Evolutionary conservation across 1,140 invertebrate genomes (phyloP).

Genomic region (Platyscapa corneri): DNA sequence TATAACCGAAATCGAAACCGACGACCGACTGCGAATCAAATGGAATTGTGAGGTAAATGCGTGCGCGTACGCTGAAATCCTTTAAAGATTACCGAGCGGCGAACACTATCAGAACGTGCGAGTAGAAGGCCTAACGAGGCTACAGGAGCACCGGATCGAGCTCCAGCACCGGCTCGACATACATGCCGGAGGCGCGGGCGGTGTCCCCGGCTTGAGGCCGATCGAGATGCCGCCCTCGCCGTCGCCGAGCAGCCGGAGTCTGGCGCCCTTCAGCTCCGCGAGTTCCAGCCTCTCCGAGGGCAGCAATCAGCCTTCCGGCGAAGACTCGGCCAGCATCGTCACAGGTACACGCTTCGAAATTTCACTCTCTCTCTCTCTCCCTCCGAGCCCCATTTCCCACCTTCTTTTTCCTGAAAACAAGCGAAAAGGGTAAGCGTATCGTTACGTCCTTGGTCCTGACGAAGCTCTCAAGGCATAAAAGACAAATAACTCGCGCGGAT

Average conservation of each 20-base stretch:
- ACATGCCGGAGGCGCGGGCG: conserved; percentile 53
- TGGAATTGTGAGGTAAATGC: background rate
- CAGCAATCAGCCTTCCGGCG: conserved; percentile 83
- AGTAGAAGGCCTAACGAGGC: conserved; percentile 73
- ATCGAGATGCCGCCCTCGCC: conserved; percentile 83
- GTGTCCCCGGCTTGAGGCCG: conserved; percentile 58
- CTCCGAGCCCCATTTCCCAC: conserved; percentile 57
- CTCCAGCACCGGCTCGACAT: conserved; percentile 72
- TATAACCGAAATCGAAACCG: background rate
- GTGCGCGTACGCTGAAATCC: conserved; percentile 32
- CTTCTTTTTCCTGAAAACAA: too few species aligned
- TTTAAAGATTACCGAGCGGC: conserved; percentile 71
- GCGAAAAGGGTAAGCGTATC: too few species aligned
- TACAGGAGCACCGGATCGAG: conserved; percentile 72
- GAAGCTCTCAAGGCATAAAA: too few species aligned
- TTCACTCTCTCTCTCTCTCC: conserved; percentile 45
- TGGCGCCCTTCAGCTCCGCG: conserved; percentile 89
- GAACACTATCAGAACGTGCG: conserved; percentile 74
- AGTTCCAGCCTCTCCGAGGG: conserved; percentile 89
- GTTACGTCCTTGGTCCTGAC: too few species aligned
- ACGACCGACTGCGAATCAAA: background rate
- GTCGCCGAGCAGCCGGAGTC: conserved; percentile 87
- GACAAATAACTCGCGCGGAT: too few species aligned
- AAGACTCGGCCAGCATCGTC: conserved; percentile 89
- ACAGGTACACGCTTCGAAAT: conserved; percentile 80